Percentiles rank a stretch among this genome's conserved stretches.
Evolutionary conservation across 2,888 invertebrate genomes (phyloP).

Genomic region (Monopis laevigella): DNA sequence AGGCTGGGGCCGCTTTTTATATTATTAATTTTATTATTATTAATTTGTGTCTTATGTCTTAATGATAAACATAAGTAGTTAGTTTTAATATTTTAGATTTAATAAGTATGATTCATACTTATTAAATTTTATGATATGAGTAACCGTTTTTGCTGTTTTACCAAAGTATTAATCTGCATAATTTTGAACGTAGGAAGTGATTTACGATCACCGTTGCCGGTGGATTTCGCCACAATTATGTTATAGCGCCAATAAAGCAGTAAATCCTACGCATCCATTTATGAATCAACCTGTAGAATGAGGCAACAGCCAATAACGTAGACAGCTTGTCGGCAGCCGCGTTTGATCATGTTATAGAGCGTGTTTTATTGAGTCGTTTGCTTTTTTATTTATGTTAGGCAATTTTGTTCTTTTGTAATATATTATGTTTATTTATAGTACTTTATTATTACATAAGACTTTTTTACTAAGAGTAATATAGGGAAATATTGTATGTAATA

Average conservation of each 20-base stretch:
- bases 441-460: too few species aligned
- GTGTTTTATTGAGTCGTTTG: not conserved
- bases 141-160: not conserved
- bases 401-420: too few species aligned
- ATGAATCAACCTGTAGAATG: slow-evolving; percentile 8
- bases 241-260: slow-evolving; percentile 6
- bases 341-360: slow-evolving; percentile 3
- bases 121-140: slow-evolving; percentile 6
- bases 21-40: too few species aligned
- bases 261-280: slow-evolving; percentile 3
- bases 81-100: too few species aligned
- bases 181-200: slow-evolving; percentile 1
- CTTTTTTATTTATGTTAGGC: too few species aligned
- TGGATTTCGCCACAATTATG: slow-evolving; percentile 3
- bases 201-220: not conserved
- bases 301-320: slow-evolving; percentile 5
- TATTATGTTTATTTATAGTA: too few species aligned
- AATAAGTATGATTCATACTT: not conserved
- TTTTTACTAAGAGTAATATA: too few species aligned
- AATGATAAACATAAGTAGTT: too few species aligned
- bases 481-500: too few species aligned
- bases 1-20: too few species aligned
- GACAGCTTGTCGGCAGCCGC: slow-evolving; percentile 7
- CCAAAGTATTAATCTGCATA: slow-evolving; percentile 2
- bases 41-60: too few species aligned